Evolutionary conservation across 2,797 vertebrate species (phyloP).

Genomic region (Coregonus suidteri): DNA sequence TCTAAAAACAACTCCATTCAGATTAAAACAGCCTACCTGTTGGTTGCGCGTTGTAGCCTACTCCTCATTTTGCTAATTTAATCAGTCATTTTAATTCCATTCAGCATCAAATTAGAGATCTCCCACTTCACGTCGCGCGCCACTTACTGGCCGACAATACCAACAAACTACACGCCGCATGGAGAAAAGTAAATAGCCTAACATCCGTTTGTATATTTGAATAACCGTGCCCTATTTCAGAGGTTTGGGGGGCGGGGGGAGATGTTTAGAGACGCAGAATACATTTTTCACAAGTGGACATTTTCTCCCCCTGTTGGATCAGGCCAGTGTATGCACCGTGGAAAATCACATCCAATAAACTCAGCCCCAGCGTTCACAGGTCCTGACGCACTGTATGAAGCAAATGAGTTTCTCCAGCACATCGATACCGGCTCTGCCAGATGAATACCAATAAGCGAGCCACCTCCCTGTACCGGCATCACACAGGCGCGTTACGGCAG

Average conservation of each 20-base stretch:
- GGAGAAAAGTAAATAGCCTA: no score
- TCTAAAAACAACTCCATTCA: no score
- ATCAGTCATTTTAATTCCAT: no score
- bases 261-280: background rate
- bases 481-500: conserved; percentile 43
- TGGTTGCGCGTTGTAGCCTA: no score
- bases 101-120: no score
- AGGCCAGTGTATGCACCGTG: background rate
- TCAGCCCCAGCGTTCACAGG: conserved; percentile 43
- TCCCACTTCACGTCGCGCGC: no score
- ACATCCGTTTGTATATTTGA: no score
- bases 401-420: conserved; percentile 60
- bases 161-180: no score
- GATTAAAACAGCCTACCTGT: no score
- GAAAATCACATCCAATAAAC: conserved; percentile 47
- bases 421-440: conserved; percentile 55
- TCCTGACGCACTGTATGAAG: conserved; percentile 59
- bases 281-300: conserved; percentile 9
- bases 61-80: no score
- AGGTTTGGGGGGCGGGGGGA: background rate
- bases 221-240: no score
- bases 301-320: conserved; percentile 9
- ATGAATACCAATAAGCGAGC: conserved; percentile 72
- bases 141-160: no score
- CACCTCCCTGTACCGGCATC: conserved; percentile 62